Conservation (phyloP, 2,888 invertebrate genomes). For the Volucella bombylans region DNA sequence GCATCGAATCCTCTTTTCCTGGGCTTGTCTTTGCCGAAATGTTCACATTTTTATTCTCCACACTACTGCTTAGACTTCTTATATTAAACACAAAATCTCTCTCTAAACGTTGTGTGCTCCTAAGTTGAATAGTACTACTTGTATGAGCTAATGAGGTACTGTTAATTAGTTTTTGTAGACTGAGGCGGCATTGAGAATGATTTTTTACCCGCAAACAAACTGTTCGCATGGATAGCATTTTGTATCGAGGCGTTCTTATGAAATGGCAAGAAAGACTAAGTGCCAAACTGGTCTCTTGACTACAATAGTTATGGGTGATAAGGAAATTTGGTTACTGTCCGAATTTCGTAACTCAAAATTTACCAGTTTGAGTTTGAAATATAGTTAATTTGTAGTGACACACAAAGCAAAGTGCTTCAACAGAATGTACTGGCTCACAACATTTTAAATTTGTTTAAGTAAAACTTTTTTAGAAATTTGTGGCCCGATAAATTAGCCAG, state of each 20-base stretch:
- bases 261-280: slow-evolving; percentile 63
- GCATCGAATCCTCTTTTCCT: not conserved
- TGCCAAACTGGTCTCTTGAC: slow-evolving; percentile 30
- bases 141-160: slow-evolving; percentile 12
- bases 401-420: slow-evolving; percentile 2
- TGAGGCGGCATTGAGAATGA: slow-evolving; percentile 20
- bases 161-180: slow-evolving; percentile 24
- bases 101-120: slow-evolving; percentile 31
- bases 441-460: slow-evolving; percentile 34
- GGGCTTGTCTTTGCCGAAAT: not conserved
- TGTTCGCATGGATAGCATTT: slow-evolving; percentile 61
- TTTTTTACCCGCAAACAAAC: slow-evolving; percentile 37
- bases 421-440: slow-evolving; percentile 16
- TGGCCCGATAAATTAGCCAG: not conserved
- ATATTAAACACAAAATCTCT: slow-evolving; percentile 41
- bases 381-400: slow-evolving; percentile 35
- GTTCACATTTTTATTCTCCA: not conserved
- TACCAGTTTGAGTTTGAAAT: slow-evolving; percentile 1
- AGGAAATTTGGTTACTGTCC: not conserved
- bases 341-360: slow-evolving; percentile 40
- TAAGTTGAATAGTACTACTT: slow-evolving; percentile 2
- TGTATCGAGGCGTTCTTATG: slow-evolving; percentile 53
- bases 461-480: not conserved
- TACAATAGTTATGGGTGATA: not conserved
- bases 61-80: slow-evolving; percentile 31